Evolutionary conservation across 1,140 invertebrate species (phyloP), one percentile per base, ranked within the genome.

Genomic region (Lasioglossum baleicum): DNA sequence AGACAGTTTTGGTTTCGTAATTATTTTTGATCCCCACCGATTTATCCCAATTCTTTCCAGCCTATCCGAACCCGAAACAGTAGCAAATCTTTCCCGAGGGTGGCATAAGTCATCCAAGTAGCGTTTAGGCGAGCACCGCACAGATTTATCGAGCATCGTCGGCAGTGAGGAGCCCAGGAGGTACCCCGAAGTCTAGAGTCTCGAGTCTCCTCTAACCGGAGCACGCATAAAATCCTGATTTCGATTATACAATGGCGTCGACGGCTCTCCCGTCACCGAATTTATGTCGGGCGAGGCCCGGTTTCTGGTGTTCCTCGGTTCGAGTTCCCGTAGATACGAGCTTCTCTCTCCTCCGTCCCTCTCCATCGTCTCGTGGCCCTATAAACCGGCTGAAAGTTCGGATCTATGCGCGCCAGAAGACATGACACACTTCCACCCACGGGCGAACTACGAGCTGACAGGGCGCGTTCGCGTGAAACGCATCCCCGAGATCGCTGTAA

Each of bases 151-250:
- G 48, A 35, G 11, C 56, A 53, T 22, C 53, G 51, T 15, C 11
- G 2, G n/a, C 17, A 22, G 13, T 2, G 17, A n/a, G 44, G 44
- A 11, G 56, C 13, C 20, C 11, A 53, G 15, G 0, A 8, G 42
- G 26, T 20, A 42, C 44, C 67, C 13, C n/a, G 11, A 3, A 7
- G 17, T n/a, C 17, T 58, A n/a, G 56, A 58, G 56, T 35, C 35
- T 35, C 35, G 35, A 35, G 35, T 35, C 5, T 20, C 15, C 48
- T 10, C 10, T 15, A 17, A 35, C 15, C 11, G 22, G 6, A n/a
- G 60, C 68, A 15, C 61, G 80, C 56, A 79, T 82, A 82, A 77
- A 81, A 81, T 77, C 51, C 71, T 74, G 74, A 81, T 81, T 77
- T 70, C 58, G 80, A 81, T 81, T 81, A 76, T 81, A 70, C 74